phyloP scores from a whole-genome alignment of 1,140 invertebrate genomes.

The Nebria ingens region DNA sequence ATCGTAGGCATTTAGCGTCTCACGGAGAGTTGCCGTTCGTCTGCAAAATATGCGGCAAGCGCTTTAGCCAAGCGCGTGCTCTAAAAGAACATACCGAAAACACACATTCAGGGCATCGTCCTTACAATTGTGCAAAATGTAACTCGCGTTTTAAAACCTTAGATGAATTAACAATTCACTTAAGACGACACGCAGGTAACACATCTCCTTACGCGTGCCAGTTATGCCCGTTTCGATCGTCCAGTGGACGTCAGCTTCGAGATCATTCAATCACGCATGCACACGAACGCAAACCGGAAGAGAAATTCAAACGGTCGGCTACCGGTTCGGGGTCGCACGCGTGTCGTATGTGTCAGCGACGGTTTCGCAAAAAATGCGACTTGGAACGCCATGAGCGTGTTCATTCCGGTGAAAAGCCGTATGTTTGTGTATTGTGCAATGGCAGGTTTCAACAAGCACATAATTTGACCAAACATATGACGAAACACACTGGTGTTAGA shows the following conservation, averaged over 20 bases:
- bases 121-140: constrained; percentile 7
- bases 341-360: constrained; percentile 24
- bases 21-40: constrained; percentile 10
- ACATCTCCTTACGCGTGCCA: constrained; percentile 22
- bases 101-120: background rate
- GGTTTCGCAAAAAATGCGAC: constrained; percentile 28
- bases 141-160: background rate
- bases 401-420: constrained; percentile 53
- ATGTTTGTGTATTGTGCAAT: constrained; percentile 61
- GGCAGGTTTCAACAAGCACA: constrained; percentile 74
- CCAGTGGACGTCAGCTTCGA: constrained; percentile 17
- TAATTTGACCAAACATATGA: constrained; percentile 74
- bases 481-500: constrained; percentile 69
- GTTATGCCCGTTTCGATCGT: constrained; percentile 18
- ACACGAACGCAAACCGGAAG: constrained; percentile 12
- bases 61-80: background rate
- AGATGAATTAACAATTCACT: constrained; percentile 12
- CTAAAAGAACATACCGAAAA: background rate
- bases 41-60: constrained; percentile 13
- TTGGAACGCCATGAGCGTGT: constrained; percentile 28
- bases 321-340: background rate
- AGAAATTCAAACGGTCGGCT: constrained; percentile 16
- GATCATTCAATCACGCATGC: constrained; percentile 21
- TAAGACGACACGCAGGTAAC: constrained; percentile 20
- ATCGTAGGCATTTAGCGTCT: background rate